Conservation (phyloP, 2,797 vertebrate genomes). For the Coilia nasus region DNA sequence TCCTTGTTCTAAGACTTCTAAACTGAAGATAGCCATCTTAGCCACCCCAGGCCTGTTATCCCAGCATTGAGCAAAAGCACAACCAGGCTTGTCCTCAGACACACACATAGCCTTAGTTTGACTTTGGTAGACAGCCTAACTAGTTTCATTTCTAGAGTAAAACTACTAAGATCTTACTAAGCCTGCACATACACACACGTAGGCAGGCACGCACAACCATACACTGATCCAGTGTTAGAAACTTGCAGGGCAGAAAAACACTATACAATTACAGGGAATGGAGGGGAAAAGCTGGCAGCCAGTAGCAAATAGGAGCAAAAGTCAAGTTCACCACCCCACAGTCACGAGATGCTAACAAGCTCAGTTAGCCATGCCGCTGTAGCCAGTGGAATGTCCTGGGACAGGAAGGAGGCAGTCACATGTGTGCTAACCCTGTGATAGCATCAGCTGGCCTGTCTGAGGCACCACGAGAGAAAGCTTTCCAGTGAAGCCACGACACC, state of each 20-base stretch:
- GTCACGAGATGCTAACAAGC: conserved; percentile 8
- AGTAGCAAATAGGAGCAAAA: conserved; percentile 1
- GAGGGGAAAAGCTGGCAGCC: neutral
- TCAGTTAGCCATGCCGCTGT: neutral
- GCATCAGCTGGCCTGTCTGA: conserved; percentile 27
- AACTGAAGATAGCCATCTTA: conserved; percentile 1
- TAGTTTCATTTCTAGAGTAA: neutral
- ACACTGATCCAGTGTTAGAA: neutral
- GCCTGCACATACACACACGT: neutral
- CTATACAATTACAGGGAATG: neutral
- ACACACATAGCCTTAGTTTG: neutral
- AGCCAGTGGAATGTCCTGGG: conserved; percentile 28
- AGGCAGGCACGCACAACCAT: neutral
- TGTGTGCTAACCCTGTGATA: neutral
- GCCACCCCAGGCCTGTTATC: neutral
- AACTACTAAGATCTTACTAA: neutral
- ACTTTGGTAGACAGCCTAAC: neutral
- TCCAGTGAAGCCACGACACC: neutral
- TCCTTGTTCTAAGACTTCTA: neutral
- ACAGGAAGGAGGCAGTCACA: conserved; percentile 48
- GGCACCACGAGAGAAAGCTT: neutral
- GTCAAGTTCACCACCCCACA: neutral
- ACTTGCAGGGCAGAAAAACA: neutral
- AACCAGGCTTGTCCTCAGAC: neutral
- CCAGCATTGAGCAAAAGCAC: neutral